A percentile compares a stretch with the other conserved stretches of the same genome.
phyloP scores from a whole-genome alignment of 2,888 invertebrate species.

The Rhodophaea formosa region DNA sequence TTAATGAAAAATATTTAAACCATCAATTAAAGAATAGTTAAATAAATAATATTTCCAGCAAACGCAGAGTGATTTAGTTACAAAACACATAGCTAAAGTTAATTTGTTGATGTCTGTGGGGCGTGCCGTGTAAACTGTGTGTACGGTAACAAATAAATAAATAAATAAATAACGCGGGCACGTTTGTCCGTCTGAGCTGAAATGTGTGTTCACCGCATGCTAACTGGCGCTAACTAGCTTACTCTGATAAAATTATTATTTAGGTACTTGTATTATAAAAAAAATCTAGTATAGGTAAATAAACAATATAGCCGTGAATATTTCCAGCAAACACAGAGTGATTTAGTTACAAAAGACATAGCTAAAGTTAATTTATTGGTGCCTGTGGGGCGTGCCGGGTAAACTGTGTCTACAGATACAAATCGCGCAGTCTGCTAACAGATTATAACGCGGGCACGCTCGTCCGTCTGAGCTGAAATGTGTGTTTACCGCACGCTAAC shows the following conservation, averaged over 20 bases:
- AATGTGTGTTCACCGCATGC: not conserved
- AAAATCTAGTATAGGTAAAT: too few relatives aligned
- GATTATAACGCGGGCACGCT: not conserved
- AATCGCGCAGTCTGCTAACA: slow-evolving; percentile 1
- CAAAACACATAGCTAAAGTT: too few relatives aligned
- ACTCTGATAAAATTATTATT: not conserved
- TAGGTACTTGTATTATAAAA: too few relatives aligned
- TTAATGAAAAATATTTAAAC: too few relatives aligned
- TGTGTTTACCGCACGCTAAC: not conserved
- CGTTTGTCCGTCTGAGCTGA: not conserved
- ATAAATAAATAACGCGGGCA: not conserved
- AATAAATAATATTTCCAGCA: too few relatives aligned
- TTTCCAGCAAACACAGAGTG: too few relatives aligned
- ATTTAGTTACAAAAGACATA: too few relatives aligned
- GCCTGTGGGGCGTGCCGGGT: not conserved
- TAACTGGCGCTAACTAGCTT: not conserved
- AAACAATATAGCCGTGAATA: too few relatives aligned
- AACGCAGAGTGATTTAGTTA: too few relatives aligned
- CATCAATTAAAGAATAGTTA: too few relatives aligned
- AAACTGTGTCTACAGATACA: not conserved
- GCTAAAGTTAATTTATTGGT: too few relatives aligned
- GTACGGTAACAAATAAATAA: slow-evolving; percentile 4
- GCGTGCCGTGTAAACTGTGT: not conserved
- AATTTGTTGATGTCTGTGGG: not conserved
- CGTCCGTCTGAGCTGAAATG: not conserved